A percentile compares a stretch with the other conserved stretches of the same genome.
Evolutionary conservation across 2,113 vertebrate genomes (phyloP).

Genomic region (Callipepla squamata): DNA sequence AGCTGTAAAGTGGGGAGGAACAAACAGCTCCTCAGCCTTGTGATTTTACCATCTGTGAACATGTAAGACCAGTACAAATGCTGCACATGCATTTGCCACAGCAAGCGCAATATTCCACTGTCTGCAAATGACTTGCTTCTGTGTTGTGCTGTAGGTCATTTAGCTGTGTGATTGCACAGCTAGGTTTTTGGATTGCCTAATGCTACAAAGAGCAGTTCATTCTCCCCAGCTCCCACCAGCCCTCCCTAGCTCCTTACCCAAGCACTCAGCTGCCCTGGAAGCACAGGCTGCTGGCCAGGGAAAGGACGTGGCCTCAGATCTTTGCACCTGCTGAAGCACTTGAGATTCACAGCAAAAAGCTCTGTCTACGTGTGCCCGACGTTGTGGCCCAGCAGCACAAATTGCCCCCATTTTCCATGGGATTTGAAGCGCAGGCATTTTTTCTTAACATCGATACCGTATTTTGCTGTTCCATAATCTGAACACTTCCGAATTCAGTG

Average conservation of each 20-base stretch:
- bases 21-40: not conserved
- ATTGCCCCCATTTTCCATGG: accelerated
- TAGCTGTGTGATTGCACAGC: accelerated
- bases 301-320: not conserved
- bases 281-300: accelerated
- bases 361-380: accelerated
- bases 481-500: not conserved
- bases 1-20: not conserved
- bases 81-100: not conserved
- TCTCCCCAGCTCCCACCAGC: not conserved
- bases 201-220: not conserved
- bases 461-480: not conserved
- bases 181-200: not conserved
- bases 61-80: not conserved
- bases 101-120: not conserved
- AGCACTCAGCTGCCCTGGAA: not conserved
- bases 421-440: not conserved
- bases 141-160: not conserved
- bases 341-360: too few species aligned
- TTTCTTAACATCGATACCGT: not conserved
- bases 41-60: not conserved
- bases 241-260: not conserved
- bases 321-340: accelerated
- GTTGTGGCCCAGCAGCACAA: not conserved
- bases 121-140: not conserved